Evolutionary conservation across 2,888 invertebrate species (phyloP).

Genomic region (Punctoribates punctum): DNA sequence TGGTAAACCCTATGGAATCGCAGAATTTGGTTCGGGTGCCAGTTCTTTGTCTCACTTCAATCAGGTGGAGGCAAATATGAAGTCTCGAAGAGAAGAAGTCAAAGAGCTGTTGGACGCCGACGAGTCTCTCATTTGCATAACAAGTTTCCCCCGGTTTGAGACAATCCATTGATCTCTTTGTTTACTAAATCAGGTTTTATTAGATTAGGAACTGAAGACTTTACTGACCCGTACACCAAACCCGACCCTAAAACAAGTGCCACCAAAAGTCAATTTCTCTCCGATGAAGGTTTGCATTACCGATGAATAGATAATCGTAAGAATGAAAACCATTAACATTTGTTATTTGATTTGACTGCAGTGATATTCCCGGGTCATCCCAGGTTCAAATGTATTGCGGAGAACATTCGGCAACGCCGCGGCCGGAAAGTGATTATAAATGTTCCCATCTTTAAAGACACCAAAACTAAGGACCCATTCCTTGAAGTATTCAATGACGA

Average conservation of each 20-base stretch:
- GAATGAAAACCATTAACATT: background rate
- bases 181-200: constrained; percentile 36
- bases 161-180: constrained; percentile 11
- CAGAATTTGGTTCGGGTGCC: constrained; percentile 52
- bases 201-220: constrained; percentile 80
- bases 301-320: background rate
- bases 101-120: constrained; percentile 66
- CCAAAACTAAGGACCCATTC: constrained; percentile 77
- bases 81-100: constrained; percentile 71
- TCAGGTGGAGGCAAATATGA: constrained; percentile 97
- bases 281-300: constrained; percentile 65
- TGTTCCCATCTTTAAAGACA: constrained; percentile 88
- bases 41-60: constrained; percentile 72
- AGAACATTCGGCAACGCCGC: constrained; percentile 84
- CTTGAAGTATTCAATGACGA: constrained; percentile 63
- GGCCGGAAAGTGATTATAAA: constrained; percentile 95
- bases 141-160: constrained; percentile 81
- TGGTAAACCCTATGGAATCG: constrained; percentile 73
- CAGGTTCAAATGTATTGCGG: constrained; percentile 72
- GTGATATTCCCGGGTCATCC: constrained; percentile 94
- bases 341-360: background rate
- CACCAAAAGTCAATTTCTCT: constrained; percentile 78
- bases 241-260: constrained; percentile 70
- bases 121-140: constrained; percentile 83
- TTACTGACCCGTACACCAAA: constrained; percentile 73